Conservation (phyloP, 2,888 invertebrate species). For the Tigriopus californicus region DNA sequence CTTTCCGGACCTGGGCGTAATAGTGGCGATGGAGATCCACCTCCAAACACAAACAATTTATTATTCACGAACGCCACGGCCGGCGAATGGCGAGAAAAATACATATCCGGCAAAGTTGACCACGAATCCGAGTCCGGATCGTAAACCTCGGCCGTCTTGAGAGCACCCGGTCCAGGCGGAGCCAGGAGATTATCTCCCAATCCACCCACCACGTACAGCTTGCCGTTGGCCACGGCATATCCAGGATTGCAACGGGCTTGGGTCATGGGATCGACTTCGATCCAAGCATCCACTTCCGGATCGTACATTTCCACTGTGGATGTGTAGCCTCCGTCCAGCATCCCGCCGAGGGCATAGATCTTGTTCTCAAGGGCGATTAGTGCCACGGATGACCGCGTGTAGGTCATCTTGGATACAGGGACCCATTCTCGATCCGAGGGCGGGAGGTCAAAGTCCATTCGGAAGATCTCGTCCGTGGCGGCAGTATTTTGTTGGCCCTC, state of each 20-base stretch:
- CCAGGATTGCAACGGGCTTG: background rate
- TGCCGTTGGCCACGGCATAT: background rate
- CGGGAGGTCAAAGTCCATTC: too few relatives aligned
- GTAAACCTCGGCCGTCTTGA: background rate
- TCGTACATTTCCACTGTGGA: background rate
- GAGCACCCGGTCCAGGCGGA: background rate
- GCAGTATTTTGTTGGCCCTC: background rate
- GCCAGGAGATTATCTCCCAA: background rate
- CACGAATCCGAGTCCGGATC: background rate
- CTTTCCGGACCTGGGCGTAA: background rate
- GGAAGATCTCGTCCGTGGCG: too few relatives aligned
- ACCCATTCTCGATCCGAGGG: background rate
- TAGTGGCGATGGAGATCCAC: background rate
- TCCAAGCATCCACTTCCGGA: background rate
- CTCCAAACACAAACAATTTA: background rate
- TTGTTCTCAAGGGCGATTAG: background rate
- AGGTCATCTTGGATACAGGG: background rate
- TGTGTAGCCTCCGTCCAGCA: background rate
- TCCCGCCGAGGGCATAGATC: background rate
- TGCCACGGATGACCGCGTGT: background rate
- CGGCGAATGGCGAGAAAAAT: background rate
- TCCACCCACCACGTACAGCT: background rate
- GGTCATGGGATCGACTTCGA: background rate
- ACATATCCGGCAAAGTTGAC: background rate
- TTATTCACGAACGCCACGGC: background rate